Evolutionary conservation across 1,140 invertebrate species (phyloP).

Genomic region (Magallana gigas): DNA sequence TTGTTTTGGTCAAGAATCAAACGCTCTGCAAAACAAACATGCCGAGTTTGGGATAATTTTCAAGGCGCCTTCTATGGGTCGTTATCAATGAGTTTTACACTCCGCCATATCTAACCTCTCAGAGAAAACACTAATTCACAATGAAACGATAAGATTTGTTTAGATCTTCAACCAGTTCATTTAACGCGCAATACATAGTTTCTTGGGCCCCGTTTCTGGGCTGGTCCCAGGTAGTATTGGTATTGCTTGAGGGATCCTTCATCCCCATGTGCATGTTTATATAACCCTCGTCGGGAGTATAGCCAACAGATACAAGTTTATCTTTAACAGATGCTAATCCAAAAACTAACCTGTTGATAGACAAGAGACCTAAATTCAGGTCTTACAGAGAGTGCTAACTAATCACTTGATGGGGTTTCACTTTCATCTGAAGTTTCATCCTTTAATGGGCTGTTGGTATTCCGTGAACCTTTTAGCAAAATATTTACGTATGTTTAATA

Average conservation of each 20-base stretch:
- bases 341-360: background rate
- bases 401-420: background rate
- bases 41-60: background rate
- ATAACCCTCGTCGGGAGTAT: background rate
- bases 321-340: background rate
- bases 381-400: background rate
- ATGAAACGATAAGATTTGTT: conserved; percentile 26
- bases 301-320: background rate
- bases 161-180: background rate
- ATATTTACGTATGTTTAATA: conserved; percentile 8
- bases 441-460: conserved; percentile 1
- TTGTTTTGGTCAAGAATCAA: background rate
- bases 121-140: conserved; percentile 3
- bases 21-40: conserved; percentile 9
- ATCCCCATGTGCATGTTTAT: background rate
- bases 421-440: background rate
- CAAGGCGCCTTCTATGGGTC: background rate
- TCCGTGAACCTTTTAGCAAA: conserved; percentile 8
- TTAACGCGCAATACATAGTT: background rate
- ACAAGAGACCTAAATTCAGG: conserved; percentile 20
- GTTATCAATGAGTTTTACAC: conserved; percentile 28
- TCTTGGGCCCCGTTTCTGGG: background rate
- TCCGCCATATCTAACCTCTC: background rate
- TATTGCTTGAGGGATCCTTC: background rate
- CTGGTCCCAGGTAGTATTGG: background rate